Evolutionary conservation across 2,797 vertebrate genomes (phyloP).

Genomic region (Geotrypetes seraphini): DNA sequence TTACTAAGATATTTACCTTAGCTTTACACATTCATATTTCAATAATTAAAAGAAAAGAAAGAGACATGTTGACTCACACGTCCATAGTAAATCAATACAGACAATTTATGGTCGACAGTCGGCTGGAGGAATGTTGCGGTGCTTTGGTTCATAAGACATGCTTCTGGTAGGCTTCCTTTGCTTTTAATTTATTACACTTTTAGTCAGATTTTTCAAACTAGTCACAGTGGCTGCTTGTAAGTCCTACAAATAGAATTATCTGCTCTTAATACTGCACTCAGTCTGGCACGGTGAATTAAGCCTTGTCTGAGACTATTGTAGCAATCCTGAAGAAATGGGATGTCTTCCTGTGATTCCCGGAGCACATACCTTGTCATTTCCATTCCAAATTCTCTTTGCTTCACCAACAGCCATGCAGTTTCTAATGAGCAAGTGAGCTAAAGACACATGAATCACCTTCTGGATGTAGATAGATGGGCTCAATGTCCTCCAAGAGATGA

Average conservation of each 20-base stretch:
- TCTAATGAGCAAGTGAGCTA: too few species aligned
- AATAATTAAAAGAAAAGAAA: constrained; percentile 20
- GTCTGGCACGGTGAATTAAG: constrained; percentile 21
- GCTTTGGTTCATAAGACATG: constrained; percentile 29
- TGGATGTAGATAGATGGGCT: too few species aligned
- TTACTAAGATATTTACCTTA: neutral
- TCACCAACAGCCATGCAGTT: constrained; percentile 26
- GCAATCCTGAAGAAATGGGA: constrained; percentile 39
- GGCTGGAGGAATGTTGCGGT: constrained; percentile 21
- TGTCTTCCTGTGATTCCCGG: constrained; percentile 44
- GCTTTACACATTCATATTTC: constrained; percentile 3
- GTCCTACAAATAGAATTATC: constrained; percentile 32
- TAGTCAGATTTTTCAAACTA: constrained; percentile 26
- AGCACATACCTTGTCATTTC: constrained; percentile 33
- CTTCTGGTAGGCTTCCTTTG: constrained; percentile 24
- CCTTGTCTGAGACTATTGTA: constrained; percentile 34
- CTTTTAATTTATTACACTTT: constrained; percentile 36
- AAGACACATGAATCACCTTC: too few species aligned
- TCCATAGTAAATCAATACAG: constrained; percentile 17
- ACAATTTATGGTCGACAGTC: too few species aligned
- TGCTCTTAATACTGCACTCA: constrained; percentile 18
- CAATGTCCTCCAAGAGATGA: too few species aligned
- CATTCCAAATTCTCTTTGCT: constrained; percentile 25
- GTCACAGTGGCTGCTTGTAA: too few species aligned
- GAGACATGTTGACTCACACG: constrained; percentile 6